Evolutionary conservation across 2,888 invertebrate genomes (phyloP).

Genomic region (Ormyrus rosae): DNA sequence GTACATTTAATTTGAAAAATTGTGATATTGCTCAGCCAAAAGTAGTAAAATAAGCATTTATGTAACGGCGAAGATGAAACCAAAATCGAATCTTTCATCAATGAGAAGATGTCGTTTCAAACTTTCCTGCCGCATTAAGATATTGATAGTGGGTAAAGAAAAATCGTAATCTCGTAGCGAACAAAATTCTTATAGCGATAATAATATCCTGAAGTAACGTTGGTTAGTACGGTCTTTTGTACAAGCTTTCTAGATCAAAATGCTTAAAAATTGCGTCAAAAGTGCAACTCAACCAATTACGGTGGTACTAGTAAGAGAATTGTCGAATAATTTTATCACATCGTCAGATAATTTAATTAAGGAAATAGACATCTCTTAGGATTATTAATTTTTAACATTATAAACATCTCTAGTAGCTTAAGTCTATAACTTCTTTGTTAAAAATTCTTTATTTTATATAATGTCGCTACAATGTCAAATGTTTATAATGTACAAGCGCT

Average conservation of each 20-base stretch:
- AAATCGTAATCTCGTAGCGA: conserved; percentile 39
- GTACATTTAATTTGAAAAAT: not conserved
- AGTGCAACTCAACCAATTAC: conserved; percentile 18
- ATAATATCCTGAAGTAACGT: conserved; percentile 27
- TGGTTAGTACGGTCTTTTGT: conserved; percentile 38
- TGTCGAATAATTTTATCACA: conserved; percentile 34
- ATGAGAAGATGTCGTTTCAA: conserved; percentile 6
- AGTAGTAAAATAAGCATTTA: not conserved
- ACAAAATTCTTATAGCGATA: conserved; percentile 28
- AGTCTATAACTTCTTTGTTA: conserved; percentile 14
- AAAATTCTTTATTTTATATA: conserved; percentile 19
- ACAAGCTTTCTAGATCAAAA: conserved; percentile 44
- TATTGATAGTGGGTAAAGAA: conserved; percentile 17
- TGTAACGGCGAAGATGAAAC: not conserved
- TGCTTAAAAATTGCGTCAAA: conserved; percentile 26
- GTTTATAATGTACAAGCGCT: conserved; percentile 39
- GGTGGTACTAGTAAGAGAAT: conserved; percentile 49
- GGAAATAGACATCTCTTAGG: conserved; percentile 11
- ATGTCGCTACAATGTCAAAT: conserved; percentile 15
- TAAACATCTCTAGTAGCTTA: conserved; percentile 11
- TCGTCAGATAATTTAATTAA: conserved; percentile 16
- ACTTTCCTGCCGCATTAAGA: conserved; percentile 1
- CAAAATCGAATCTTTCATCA: not conserved
- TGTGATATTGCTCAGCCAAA: conserved; percentile 37
- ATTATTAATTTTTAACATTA: conserved; percentile 15